Base-by-base conservation (phyloP, 2,113 vertebrate species). In the Carlito syrichta region DNA sequence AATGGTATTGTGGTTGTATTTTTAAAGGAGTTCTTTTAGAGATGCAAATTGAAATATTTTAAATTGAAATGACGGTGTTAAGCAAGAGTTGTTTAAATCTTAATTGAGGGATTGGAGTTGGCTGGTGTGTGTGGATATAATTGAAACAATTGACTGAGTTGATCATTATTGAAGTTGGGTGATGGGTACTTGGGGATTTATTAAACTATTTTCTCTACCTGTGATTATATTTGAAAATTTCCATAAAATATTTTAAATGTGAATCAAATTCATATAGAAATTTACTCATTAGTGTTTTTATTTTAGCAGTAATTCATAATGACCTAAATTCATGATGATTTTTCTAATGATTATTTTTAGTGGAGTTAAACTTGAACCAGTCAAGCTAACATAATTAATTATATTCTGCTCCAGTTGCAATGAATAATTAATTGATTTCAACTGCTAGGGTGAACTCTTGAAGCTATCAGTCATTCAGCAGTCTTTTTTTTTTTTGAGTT, bases 331-430 rank as follows among this genome's bases (percentile, higher is more conserved):
- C 69, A 66, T 71, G 79, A 77, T 48, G 43, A 73, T 74, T 97
- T 92, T 95, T 73, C 66, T 92, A 77, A 96, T 62, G 78, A 95
- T 94, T 95, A 92, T 82, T 96, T n/a, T 91, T 74, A 94, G 91
- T 91, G 82, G 68, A 95, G 94, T 97, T 95, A 92, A 96, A 79
- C 87, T 86, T 97, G 93, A 95, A 71, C 63, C 69, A 95, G 76
- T 86, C 83, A 94, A 76, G 79, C 86, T 95, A 89, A 91, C 45
- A 60, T 94, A 93, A 95, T 94, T 97, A 95, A 93, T 96, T 96
- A 93, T 95, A 95, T 97, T 98, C 96, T 96, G 95, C 87, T 96
- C 96, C 84, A 97, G 73, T 97, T 97, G 82, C 79, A 79, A 45
- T 92, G 83, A 96, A 73, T 96, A 83, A 96, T 95, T 85, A 93